Evolutionary conservation across 2,113 vertebrate species (phyloP).

Genomic region (Phyllostomus hastatus): DNA sequence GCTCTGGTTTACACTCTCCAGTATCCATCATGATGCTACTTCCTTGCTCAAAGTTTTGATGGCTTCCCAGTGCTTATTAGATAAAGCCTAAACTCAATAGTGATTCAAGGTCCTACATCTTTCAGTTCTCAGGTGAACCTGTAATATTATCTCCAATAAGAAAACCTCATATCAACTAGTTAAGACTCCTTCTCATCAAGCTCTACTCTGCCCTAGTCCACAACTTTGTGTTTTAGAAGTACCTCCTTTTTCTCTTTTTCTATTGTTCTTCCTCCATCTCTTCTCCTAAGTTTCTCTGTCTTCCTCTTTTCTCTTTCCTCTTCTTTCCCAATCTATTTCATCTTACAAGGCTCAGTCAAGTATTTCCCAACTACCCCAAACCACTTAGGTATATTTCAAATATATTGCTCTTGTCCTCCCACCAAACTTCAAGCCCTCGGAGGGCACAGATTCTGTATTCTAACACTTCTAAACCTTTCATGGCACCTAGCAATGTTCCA

Average conservation of each 20-base stretch:
- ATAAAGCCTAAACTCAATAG: not conserved
- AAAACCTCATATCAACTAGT: not conserved
- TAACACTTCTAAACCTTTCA: not conserved
- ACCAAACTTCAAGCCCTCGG: not conserved
- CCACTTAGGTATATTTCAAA: not conserved
- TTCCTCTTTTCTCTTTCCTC: not conserved
- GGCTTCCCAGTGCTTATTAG: not conserved
- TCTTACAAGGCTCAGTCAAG: not conserved
- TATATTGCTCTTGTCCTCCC: not conserved
- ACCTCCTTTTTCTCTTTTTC: not conserved
- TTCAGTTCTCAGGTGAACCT: not conserved
- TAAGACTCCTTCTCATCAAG: not conserved
- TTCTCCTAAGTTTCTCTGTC: not conserved
- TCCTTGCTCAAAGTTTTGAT: not conserved
- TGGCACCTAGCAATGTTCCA: not conserved
- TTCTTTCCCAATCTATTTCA: not conserved
- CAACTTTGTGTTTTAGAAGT: not conserved
- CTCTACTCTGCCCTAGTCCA: not conserved
- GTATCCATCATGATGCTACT: not conserved
- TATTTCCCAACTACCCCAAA: not conserved
- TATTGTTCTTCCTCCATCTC: not conserved
- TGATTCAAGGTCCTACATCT: not conserved
- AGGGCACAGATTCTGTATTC: not conserved
- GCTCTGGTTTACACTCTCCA: not conserved
- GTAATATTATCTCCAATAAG: not conserved